Evolutionary conservation across 2,797 vertebrate species (phyloP), one percentile per base, ranked within the genome.

Genomic region (Oophaga sylvatica): DNA sequence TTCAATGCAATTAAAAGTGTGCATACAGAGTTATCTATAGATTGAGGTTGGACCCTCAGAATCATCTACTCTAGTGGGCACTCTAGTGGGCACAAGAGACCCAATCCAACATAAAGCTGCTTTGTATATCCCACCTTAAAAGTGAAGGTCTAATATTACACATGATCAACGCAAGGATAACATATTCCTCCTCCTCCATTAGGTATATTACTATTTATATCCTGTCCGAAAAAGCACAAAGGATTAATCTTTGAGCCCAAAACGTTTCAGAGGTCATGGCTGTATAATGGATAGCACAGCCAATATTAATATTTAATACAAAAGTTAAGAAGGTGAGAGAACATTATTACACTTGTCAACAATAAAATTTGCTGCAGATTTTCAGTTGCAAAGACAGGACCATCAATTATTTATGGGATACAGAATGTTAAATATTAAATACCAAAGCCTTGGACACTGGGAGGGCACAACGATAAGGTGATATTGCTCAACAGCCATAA

Each of bases 341-440:
- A 91, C 85, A 77, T 90, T 90, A 89, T 91, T 92, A 91, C 91
- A 92, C 92, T 89, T 90, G 92, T 92, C 91, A 93, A 93, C 92
- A 95, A 90, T 91, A 92, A 90, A 92, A 92, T 92, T 91, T 90
- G 92, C 91, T 82, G 91, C 93, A 90, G 91, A 89, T 90, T 91
- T 89, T 90, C 89, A 84, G 91, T 87, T 91, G 92, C 89, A 90
- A 90, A 92, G 93, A 93, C 89, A 91, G 91, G 89, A 59, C 22
- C 2, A 81, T 93, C 90, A 91, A 93, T 94, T 93, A 94, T 94
- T 94, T 91, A 94, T 87, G 89, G 91, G 91, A 92, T 73, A 89
- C 86, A 78, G 91, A 91, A 91, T 67, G 88, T 94, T 92, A 94
- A 94, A 95, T 91, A 94, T 92, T 88, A 94, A 94, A 92, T 90